phyloP scores from a whole-genome alignment of 2,797 vertebrate genomes.

The Luscinia luscinia region DNA sequence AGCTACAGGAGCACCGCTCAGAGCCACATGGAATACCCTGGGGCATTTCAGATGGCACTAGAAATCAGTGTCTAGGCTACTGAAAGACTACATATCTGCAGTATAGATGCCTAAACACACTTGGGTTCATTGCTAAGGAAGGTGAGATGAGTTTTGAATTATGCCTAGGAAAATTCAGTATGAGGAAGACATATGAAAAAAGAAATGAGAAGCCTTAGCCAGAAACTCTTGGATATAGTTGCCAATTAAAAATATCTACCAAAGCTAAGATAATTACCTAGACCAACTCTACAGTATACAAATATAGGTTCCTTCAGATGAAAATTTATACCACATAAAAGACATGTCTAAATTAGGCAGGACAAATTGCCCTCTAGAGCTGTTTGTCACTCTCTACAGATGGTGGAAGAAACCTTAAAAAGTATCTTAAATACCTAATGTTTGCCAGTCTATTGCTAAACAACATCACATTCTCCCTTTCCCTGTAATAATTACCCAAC shows the following conservation, averaged over 20 bases:
- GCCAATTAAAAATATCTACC: neutral
- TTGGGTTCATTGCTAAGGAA: neutral
- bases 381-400: neutral
- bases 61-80: neutral
- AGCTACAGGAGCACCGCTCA: neutral
- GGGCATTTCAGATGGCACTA: constrained; percentile 36
- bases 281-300: neutral
- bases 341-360: neutral
- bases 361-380: neutral
- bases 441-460: neutral
- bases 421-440: neutral
- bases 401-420: neutral
- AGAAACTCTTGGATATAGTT: neutral
- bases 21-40: constrained; percentile 40
- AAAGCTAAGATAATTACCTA: neutral
- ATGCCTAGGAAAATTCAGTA: neutral
- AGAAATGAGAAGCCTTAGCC: neutral
- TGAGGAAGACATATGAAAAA: neutral
- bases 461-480: neutral
- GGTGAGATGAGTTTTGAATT: neutral
- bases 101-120: neutral
- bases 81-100: neutral
- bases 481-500: neutral
- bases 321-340: neutral
- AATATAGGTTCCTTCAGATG: neutral